Evolutionary conservation across 2,888 invertebrate species (phyloP), one percentile per base, ranked within the genome.

Genomic region (Poecilus cupreus): DNA sequence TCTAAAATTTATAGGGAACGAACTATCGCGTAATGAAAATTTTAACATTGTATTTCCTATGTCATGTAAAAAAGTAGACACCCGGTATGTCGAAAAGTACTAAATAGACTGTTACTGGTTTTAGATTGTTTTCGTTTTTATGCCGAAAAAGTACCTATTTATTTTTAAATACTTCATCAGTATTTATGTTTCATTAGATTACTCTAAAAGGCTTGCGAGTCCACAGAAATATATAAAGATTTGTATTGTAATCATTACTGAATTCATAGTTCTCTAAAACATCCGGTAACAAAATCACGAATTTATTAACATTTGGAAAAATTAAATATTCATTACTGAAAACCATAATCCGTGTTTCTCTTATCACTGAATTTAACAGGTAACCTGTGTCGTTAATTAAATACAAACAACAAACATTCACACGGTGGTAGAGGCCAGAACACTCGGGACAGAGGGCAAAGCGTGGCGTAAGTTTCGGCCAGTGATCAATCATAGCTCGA

Each of bases 351-450:
- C 74, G 32, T 74, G 74, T 74, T 46, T n/a, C 43, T 49, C 24
- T 74, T 74, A 74, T 74, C 74, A 22, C 46, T 24, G 74, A 74
- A 74, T 74, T 74, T 51, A 51, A 26, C 49, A 46, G 74, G 51
- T 32, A 20, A 49, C 24, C 49, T 24, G 16, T 74, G 60, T 60
- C 60, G 74, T 74, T 74, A 74, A 74, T 74, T 74, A 74, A 74
- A 74, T 74, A 74, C 51, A 74, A 46, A 74, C 43, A n/a, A n/a
- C n/a, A n/a, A n/a, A 74, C 51, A 74, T 74, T 74, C 74, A 74
- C 60, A 60, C 60, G 60, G 49, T 22, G 22, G 22, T 24, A 46
- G 49, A 22, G 72, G 54, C 54, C 54, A n/a, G 46, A 68, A 72
- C 46, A 72, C 16, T 43, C 22, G 43, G 43, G 5, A 72, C 72